Conservation (phyloP, 2,888 invertebrate species). For the Morpho deidamia region DNA sequence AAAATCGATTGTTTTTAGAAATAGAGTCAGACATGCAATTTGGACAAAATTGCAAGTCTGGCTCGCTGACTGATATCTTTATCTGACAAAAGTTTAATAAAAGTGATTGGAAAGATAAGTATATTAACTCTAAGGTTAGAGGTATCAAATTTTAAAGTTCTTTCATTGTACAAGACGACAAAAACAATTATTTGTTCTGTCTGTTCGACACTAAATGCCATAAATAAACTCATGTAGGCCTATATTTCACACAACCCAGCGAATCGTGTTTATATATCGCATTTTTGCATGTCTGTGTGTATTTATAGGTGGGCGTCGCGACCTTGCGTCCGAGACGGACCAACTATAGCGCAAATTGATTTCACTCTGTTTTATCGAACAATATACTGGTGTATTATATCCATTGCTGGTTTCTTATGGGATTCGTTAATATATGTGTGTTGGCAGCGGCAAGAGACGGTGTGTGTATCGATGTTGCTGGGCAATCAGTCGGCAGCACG, state of each 20-base stretch:
- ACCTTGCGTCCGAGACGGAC: slow-evolving; percentile 69
- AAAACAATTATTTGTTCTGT: background rate
- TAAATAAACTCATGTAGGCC: background rate
- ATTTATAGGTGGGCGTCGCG: slow-evolving; percentile 69
- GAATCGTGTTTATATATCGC: slow-evolving; percentile 21
- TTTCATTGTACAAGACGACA: too few species aligned
- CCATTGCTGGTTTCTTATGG: slow-evolving; percentile 28
- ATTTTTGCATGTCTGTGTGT: slow-evolving; percentile 72
- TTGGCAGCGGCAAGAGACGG: slow-evolving; percentile 31
- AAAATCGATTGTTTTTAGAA: too few species aligned
- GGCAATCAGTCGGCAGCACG: slow-evolving; percentile 28
- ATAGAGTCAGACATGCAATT: too few species aligned
- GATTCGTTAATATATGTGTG: background rate
- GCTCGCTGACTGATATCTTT: too few species aligned
- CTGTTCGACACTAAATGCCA: background rate
- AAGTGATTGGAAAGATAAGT: too few species aligned
- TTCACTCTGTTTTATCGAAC: slow-evolving; percentile 22
- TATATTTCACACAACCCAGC: background rate
- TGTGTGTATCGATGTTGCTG: slow-evolving; percentile 31
- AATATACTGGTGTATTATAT: slow-evolving; percentile 16
- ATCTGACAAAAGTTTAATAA: too few species aligned
- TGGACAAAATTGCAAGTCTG: too few species aligned
- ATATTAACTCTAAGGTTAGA: too few species aligned
- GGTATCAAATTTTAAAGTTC: too few species aligned
- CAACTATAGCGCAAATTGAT: slow-evolving; percentile 33